Percentiles rank a stretch among this genome's conserved stretches.
Evolutionary conservation across 2,888 invertebrate genomes (phyloP).

Genomic region (Andrena haemorrhoa): DNA sequence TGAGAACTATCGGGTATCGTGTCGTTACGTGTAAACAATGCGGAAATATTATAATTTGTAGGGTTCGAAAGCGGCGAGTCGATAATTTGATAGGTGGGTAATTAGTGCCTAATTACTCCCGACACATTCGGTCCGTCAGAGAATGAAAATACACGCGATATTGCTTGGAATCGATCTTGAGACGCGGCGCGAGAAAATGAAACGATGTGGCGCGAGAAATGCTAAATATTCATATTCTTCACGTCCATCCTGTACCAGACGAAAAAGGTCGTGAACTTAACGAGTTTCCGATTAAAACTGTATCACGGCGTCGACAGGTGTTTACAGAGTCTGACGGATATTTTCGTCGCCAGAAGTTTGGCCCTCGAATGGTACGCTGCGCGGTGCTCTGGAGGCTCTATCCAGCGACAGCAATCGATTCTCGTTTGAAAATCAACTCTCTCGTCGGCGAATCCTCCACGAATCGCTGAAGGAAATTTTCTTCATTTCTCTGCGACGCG

Average conservation of each 20-base stretch:
- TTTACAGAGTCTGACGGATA: slow-evolving; percentile 49
- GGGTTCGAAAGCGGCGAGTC: neutral
- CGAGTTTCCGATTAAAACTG: slow-evolving; percentile 57
- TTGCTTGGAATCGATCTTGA: too few relatives aligned
- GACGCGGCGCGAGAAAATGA: neutral
- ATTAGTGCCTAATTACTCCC: neutral
- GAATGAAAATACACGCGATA: too few relatives aligned
- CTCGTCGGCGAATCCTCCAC: slow-evolving; percentile 5
- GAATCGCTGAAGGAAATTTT: neutral
- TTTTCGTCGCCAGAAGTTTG: slow-evolving; percentile 39
- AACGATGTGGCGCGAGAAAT: neutral
- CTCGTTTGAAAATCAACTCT: slow-evolving; percentile 1
- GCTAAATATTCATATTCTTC: slow-evolving; percentile 23
- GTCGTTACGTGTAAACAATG: slow-evolving; percentile 4
- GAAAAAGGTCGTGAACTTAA: slow-evolving; percentile 22
- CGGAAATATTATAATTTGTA: slow-evolving; percentile 6
- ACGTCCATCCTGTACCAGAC: neutral
- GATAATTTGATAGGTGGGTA: neutral
- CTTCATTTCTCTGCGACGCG: neutral
- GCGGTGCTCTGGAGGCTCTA: slow-evolving; percentile 14
- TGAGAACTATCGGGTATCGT: slow-evolving; percentile 6
- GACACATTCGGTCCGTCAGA: too few relatives aligned
- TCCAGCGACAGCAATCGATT: slow-evolving; percentile 28
- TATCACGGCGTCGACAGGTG: slow-evolving; percentile 49
- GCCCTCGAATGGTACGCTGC: slow-evolving; percentile 9